These are phyloP conservation scores for Phengaris arion DNA, from an alignment of 2,888 invertebrate species.

Conservation along the genomic window DNA sequence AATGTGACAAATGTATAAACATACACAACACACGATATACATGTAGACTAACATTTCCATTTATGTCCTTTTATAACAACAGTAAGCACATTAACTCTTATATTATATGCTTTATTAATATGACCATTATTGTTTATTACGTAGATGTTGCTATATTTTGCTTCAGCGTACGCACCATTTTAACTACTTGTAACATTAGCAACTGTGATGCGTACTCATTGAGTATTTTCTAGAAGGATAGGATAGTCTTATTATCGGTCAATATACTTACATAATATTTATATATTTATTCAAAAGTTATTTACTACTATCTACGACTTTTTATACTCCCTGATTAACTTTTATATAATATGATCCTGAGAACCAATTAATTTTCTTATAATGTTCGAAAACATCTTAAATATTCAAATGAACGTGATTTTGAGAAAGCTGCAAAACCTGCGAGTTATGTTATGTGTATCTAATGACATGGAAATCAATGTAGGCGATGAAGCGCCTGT, in stretches of 20 bases:
- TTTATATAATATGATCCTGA: conserved; percentile 48
- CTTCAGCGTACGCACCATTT: conserved; percentile 71
- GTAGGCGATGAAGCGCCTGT: conserved; percentile 97
- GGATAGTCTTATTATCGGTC: background rate
- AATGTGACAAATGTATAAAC: background rate
- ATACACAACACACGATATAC: conserved; percentile 11
- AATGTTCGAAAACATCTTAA: conserved; percentile 77
- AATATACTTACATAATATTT: conserved; percentile 46
- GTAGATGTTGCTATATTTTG: conserved; percentile 47
- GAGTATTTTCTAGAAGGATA: conserved; percentile 37
- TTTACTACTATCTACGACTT: conserved; percentile 47
- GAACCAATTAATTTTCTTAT: conserved; percentile 50
- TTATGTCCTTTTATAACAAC: conserved; percentile 25
- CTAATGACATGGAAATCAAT: conserved; percentile 52
- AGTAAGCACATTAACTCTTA: conserved; percentile 3
- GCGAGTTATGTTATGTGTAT: conserved; percentile 42
- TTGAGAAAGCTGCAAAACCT: conserved; percentile 57
- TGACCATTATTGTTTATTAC: conserved; percentile 21
- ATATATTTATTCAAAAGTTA: conserved; percentile 55
- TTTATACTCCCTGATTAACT: conserved; percentile 67
- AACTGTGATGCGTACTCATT: conserved; percentile 78
- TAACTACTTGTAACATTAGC: conserved; percentile 54
- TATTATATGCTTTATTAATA: conserved; percentile 26
- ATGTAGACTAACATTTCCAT: conserved; percentile 27
- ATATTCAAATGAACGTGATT: conserved; percentile 44